Percentiles rank a stretch among this genome's conserved stretches.
Evolutionary conservation across 2,888 invertebrate species (phyloP).

Genomic region (Zhuqinia jingwanae): DNA sequence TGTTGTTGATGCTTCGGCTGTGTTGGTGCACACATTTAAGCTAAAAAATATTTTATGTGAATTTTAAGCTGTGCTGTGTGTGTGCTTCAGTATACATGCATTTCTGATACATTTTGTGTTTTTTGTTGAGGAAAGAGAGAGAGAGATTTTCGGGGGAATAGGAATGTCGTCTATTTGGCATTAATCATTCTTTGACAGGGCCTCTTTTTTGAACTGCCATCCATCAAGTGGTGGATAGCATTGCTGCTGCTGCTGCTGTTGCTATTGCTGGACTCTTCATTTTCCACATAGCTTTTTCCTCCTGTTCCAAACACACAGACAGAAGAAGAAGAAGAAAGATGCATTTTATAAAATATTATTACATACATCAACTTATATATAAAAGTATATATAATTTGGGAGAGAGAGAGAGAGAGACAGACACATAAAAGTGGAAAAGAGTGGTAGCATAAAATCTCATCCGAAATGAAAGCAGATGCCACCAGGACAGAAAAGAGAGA

Average conservation of each 20-base stretch:
- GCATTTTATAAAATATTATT: not conserved
- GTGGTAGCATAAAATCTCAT: constrained; percentile 59
- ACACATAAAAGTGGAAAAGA: constrained; percentile 50
- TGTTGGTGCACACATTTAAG: not conserved
- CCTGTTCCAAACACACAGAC: constrained; percentile 4
- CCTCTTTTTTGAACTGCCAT: constrained; percentile 79
- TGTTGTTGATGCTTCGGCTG: no score
- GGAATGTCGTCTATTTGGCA: constrained; percentile 79
- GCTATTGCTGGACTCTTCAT: constrained; percentile 68
- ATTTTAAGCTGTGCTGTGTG: not conserved
- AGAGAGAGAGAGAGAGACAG: not conserved
- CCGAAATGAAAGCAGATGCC: constrained; percentile 73
- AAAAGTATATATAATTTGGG: no score
- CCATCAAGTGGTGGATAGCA: constrained; percentile 79
- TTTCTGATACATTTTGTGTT: constrained; percentile 61
- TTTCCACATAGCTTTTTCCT: constrained; percentile 60
- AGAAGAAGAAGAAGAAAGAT: not conserved
- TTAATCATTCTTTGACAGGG: constrained; percentile 80
- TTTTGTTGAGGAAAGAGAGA: constrained; percentile 63
- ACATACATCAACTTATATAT: not conserved
- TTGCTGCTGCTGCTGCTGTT: constrained; percentile 55
- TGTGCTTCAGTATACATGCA: not conserved
- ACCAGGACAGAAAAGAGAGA: constrained; percentile 58
- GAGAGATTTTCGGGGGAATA: constrained; percentile 71
- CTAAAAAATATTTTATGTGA: not conserved